Percentiles rank a stretch among this genome's conserved stretches.
These are phyloP conservation scores for Euglossa dilemma DNA, from an alignment of 1,140 invertebrate species.

Conservation along the genomic window DNA sequence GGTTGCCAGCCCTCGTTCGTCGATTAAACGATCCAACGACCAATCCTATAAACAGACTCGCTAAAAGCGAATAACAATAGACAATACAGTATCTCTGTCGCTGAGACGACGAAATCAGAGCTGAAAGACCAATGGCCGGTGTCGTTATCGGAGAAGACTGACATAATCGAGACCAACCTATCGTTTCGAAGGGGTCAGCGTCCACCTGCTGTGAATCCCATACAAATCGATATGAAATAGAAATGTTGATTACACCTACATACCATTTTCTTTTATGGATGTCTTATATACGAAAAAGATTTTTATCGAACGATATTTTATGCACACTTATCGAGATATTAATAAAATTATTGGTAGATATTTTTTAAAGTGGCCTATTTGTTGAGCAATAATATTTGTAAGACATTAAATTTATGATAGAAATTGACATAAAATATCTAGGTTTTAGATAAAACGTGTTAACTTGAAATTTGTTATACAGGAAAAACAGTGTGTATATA, in stretches of 20 bases:
- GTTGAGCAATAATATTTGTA: not conserved
- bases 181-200: slow-evolving; percentile 46
- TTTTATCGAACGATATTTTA: no score
- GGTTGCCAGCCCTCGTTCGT: not conserved
- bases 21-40: slow-evolving; percentile 23
- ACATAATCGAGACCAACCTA: slow-evolving; percentile 49
- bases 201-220: slow-evolving; percentile 14
- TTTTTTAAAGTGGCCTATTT: no score
- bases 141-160: slow-evolving; percentile 39
- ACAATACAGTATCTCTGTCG: not conserved
- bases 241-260: not conserved
- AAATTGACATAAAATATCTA: no score
- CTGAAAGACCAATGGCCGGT: slow-evolving; percentile 30
- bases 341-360: not conserved
- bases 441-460: not conserved
- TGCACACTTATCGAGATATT: not conserved
- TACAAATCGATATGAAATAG: not conserved
- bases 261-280: not conserved
- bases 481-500: no score
- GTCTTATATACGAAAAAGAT: no score
- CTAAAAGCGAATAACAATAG: slow-evolving; percentile 25
- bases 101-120: slow-evolving; percentile 24
- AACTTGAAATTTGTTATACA: no score
- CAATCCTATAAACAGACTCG: slow-evolving; percentile 46
- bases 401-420: no score